Percentiles rank a stretch among this genome's conserved stretches.
phyloP scores from a whole-genome alignment of 2,888 invertebrate genomes.

The Mythimna loreyi region DNA sequence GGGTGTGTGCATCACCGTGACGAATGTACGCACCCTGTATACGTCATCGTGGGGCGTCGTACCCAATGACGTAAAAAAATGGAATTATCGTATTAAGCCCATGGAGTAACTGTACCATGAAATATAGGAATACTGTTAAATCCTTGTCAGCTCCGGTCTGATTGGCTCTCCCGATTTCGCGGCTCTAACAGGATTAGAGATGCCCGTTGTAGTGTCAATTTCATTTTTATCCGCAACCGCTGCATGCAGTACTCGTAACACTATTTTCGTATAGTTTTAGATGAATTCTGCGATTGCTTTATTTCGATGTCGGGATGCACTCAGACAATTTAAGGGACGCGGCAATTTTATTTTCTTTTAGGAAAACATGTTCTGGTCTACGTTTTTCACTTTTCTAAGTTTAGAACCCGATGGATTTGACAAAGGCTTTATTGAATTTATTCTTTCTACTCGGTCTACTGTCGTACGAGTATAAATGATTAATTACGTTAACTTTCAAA shows the following conservation, averaged over 20 bases:
- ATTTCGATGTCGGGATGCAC: constrained; percentile 6
- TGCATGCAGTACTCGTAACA: constrained; percentile 9
- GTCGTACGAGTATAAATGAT: background rate
- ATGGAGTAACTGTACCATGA: constrained; percentile 80
- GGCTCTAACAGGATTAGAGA: constrained; percentile 61
- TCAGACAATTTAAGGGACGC: constrained; percentile 5
- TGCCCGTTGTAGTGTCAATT: constrained; percentile 61
- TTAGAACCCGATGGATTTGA: background rate
- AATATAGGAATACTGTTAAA: constrained; percentile 84
- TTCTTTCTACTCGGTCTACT: background rate
- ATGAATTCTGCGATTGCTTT: constrained; percentile 3
- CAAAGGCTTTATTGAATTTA: background rate
- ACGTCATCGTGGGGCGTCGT: constrained; percentile 71
- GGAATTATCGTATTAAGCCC: constrained; percentile 76
- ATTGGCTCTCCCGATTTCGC: constrained; percentile 53
- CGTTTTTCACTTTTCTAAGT: constrained; percentile 2
- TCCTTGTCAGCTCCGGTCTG: constrained; percentile 63
- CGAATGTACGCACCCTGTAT: constrained; percentile 81
- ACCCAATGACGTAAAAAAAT: constrained; percentile 85
- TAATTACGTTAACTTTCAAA: constrained; percentile 2
- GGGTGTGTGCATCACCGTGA: constrained; percentile 79
- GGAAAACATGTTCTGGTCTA: background rate
- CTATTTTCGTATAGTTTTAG: constrained; percentile 22
- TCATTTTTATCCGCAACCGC: constrained; percentile 37
- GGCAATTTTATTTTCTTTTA: constrained; percentile 13